Base-by-base conservation (phyloP, 2,113 vertebrate species). In the Telmatochromis bifrenatus region DNA sequence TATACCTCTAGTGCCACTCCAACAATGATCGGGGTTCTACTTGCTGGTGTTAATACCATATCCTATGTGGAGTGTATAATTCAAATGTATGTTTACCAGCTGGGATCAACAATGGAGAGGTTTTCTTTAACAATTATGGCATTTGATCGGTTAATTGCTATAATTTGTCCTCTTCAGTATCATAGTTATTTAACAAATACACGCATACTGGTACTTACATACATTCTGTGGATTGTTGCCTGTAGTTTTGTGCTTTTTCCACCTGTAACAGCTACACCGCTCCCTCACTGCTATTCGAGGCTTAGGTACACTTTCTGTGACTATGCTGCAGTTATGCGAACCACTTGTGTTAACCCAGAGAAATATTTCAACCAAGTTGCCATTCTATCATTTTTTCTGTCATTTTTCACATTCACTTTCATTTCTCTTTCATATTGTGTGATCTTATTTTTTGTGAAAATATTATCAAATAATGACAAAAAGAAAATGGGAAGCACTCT, bases 371-470 rank as follows among this genome's bases (percentile, higher is more conserved):
- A 49, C 1, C 47, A 49, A 49, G 0, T 0, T 49, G 47, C 7
- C 3, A 49, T 0, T 9, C 0, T 19, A 3, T 49, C 0, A 0
- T 19, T 49, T 49, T 5, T 49, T 3, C 0, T 49, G 17, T 49
- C 4, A 19, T 49, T 49, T 49, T 49, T 3, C 47, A 19, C 47
- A 49, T 49, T 49, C 47, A 5, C 4, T 49, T 49, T 49, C 47
- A 49, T 49, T 49, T 49, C 7, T 17, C 45, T 49, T 49, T 49
- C 45, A 49, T 49, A 49, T 8, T 17, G 45, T 49, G 45, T 0
- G 0, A 49, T 49, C 47, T 17, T 49, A 2, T 17, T 17, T 49
- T 49, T 5, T 49, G 47, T 49, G 47, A 49, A 49, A 19, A 5
- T 0, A 49, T 49, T 3, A 49, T 49, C 47, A 49, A 49, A 49